A percentile compares a stretch with the other conserved stretches of the same genome.
These are phyloP conservation scores for Mastomys coucha DNA, from an alignment of 2,113 vertebrate species.

Conservation along the genomic window DNA sequence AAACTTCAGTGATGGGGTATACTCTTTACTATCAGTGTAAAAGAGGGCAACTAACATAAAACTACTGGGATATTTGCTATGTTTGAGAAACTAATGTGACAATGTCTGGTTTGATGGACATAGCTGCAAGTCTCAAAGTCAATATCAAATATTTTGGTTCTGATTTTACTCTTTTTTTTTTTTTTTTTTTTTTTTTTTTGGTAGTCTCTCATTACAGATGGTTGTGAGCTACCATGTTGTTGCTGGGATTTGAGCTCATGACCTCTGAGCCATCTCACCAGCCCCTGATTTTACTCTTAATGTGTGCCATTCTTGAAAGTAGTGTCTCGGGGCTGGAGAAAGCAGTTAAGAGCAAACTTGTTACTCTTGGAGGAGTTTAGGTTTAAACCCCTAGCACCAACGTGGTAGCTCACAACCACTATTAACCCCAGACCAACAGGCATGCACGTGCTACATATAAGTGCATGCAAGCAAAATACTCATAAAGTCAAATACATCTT, in stretches of 20 bases:
- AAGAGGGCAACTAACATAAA: not conserved
- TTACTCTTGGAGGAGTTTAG: not conserved
- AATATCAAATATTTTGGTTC: too few species aligned
- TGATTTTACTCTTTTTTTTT: too few species aligned
- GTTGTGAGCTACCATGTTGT: too few species aligned
- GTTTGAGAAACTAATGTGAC: not conserved
- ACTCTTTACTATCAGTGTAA: not conserved
- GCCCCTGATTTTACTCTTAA: not conserved
- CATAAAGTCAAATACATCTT: not conserved
- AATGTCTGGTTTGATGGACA: not conserved
- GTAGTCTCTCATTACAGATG: too few species aligned
- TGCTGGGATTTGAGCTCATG: too few species aligned
- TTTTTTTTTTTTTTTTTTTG: too few species aligned
- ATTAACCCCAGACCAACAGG: not conserved
- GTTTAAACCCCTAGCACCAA: not conserved
- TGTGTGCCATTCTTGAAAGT: not conserved
- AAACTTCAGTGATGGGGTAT: not conserved
- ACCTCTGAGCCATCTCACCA: too few species aligned
- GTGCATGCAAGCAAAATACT: too few species aligned
- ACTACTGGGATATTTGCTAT: not conserved
- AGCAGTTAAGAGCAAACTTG: not conserved
- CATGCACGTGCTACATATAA: too few species aligned
- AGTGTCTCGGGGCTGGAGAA: not conserved
- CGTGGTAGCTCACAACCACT: not conserved
- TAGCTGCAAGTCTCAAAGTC: not conserved